These are phyloP conservation scores for Adelges cooleyi DNA, from an alignment of 1,140 invertebrate species.

Conservation along the genomic window DNA sequence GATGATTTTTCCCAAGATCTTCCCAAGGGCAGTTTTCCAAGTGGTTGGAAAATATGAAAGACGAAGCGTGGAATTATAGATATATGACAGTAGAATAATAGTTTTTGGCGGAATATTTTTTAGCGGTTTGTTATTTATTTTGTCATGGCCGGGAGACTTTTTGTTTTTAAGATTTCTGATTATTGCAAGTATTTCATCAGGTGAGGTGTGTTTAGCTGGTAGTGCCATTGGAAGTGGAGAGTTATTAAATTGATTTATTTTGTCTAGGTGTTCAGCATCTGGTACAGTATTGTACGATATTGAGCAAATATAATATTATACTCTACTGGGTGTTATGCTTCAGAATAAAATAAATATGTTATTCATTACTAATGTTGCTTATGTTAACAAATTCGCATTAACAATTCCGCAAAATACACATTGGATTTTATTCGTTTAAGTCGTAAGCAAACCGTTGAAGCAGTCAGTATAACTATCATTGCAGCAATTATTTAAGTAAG, in stretches of 20 bases:
- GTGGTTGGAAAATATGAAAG: background rate
- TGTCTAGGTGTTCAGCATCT: background rate
- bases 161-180: background rate
- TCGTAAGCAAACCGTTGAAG: too few relatives aligned
- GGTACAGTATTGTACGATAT: background rate
- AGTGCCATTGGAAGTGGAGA: background rate
- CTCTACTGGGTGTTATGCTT: too few relatives aligned
- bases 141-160: conserved; percentile 15
- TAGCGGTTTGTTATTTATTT: background rate
- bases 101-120: conserved; percentile 16
- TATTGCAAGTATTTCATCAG: background rate
- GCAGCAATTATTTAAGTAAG: too few relatives aligned
- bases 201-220: background rate
- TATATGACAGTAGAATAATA: background rate
- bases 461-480: too few relatives aligned
- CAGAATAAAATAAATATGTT: too few relatives aligned
- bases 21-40: conserved; percentile 35
- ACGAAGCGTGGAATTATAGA: conserved; percentile 12
- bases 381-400: too few relatives aligned
- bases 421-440: too few relatives aligned
- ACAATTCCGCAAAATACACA: too few relatives aligned
- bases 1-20: conserved; percentile 32
- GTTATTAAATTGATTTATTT: background rate
- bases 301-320: too few relatives aligned
- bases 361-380: too few relatives aligned